Evolutionary conservation across 2,888 invertebrate species (phyloP).

Genomic region (Amphimallon solstitiale): DNA sequence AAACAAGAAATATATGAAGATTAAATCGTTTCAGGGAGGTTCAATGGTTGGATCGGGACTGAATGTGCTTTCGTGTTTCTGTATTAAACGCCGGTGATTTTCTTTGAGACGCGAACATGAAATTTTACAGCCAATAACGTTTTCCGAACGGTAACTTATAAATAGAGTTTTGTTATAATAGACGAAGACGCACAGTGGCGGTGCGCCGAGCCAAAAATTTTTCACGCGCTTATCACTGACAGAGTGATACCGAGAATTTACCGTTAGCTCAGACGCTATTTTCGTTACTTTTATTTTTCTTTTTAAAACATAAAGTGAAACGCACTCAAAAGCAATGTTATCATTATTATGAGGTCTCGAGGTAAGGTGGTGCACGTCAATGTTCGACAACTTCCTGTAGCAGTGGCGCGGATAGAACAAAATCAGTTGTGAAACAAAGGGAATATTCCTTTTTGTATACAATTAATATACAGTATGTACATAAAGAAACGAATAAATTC

Average conservation of each 20-base stretch:
- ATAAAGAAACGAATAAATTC: too few relatives aligned
- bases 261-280: slow-evolving; percentile 35
- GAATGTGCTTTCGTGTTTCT: slow-evolving; percentile 16
- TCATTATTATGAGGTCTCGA: background rate
- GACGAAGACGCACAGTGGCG: slow-evolving; percentile 23
- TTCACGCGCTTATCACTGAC: slow-evolving; percentile 38
- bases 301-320: background rate
- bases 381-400: too few relatives aligned
- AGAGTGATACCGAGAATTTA: slow-evolving; percentile 36
- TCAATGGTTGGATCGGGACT: slow-evolving; percentile 12
- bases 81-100: slow-evolving; percentile 14
- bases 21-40: background rate
- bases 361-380: too few relatives aligned
- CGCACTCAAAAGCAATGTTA: background rate
- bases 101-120: slow-evolving; percentile 19
- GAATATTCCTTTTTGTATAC: too few relatives aligned
- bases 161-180: slow-evolving; percentile 36
- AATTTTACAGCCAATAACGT: slow-evolving; percentile 9
- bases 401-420: too few relatives aligned
- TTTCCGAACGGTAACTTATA: slow-evolving; percentile 34
- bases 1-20: slow-evolving; percentile 8
- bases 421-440: too few relatives aligned
- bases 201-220: slow-evolving; percentile 36
- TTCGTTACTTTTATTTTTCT: slow-evolving; percentile 16
- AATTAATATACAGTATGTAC: too few relatives aligned